These are phyloP conservation scores for Hestina assimilis DNA, from an alignment of 1,140 invertebrate genomes.

Conservation along the genomic window DNA sequence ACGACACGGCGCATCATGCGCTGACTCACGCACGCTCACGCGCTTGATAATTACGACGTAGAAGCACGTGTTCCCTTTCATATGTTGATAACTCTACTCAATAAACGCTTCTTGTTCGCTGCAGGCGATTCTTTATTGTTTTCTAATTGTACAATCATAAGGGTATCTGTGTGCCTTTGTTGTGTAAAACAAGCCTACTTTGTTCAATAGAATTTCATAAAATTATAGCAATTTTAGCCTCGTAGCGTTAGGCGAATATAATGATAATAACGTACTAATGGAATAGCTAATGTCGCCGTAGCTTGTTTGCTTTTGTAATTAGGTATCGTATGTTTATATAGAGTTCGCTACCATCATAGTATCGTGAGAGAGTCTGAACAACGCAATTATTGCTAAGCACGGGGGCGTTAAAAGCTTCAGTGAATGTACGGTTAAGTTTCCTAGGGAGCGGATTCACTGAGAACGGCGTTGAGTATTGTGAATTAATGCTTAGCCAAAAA, in stretches of 20 bases:
- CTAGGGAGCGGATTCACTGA: neutral
- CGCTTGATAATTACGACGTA: constrained; percentile 13
- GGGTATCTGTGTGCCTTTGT: neutral
- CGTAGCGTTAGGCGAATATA: neutral
- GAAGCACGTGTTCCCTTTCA: constrained; percentile 21
- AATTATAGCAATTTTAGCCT: neutral
- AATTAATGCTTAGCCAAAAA: no score
- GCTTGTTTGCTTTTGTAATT: neutral
- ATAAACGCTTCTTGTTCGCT: constrained; percentile 20
- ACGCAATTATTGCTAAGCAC: constrained; percentile 22
- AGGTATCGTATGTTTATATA: constrained; percentile 4
- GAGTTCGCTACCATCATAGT: constrained; percentile 10
- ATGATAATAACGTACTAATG: neutral
- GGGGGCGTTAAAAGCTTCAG: constrained; percentile 19
- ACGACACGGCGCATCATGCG: constrained; percentile 13
- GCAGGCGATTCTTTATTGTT: constrained; percentile 7
- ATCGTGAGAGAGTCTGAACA: constrained; percentile 21
- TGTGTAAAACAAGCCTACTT: neutral
- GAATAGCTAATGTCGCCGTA: neutral
- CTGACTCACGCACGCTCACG: constrained; percentile 20
- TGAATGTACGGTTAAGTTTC: constrained; percentile 5
- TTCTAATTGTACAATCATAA: constrained; percentile 5
- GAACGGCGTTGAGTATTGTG: neutral
- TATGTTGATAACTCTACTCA: constrained; percentile 18
- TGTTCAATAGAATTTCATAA: neutral